These are phyloP conservation scores for Eumaeus atala DNA, from an alignment of 1,140 invertebrate genomes.

Conservation along the genomic window DNA sequence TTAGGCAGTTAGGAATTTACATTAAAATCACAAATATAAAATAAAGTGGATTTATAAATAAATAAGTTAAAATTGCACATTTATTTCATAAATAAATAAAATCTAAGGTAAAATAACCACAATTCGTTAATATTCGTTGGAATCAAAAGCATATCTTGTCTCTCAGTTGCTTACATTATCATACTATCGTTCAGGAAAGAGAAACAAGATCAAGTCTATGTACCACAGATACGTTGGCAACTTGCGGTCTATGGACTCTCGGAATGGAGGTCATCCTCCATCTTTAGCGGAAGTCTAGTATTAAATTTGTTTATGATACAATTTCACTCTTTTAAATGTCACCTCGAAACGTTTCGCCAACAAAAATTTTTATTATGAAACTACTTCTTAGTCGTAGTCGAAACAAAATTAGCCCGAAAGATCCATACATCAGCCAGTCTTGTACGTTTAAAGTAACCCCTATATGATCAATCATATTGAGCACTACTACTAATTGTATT, in stretches of 20 bases:
- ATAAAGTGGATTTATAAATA: conserved; percentile 25
- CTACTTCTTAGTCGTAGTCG: neutral
- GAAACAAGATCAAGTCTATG: conserved; percentile 22
- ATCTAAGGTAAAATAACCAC: conserved; percentile 53
- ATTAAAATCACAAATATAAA: conserved; percentile 34
- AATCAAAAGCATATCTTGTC: conserved; percentile 50
- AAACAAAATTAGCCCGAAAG: too few species aligned
- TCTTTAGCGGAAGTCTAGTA: conserved; percentile 39
- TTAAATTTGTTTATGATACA: conserved; percentile 35
- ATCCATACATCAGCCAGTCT: too few species aligned
- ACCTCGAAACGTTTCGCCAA: too few species aligned
- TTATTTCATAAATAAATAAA: conserved; percentile 52
- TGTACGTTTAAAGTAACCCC: too few species aligned
- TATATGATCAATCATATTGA: too few species aligned
- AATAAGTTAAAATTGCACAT: conserved; percentile 45
- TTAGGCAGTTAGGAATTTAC: conserved; percentile 22
- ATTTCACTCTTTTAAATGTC: too few species aligned
- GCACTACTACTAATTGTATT: too few species aligned
- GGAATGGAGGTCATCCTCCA: conserved; percentile 37
- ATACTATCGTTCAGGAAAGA: conserved; percentile 28
- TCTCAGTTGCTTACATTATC: conserved; percentile 26
- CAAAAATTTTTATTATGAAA: neutral
- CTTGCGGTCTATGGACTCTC: neutral
- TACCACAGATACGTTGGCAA: neutral
- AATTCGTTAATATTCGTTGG: conserved; percentile 70